Conservation (phyloP, 2,113 vertebrate species). For the Brachypodius melanocephalos region DNA sequence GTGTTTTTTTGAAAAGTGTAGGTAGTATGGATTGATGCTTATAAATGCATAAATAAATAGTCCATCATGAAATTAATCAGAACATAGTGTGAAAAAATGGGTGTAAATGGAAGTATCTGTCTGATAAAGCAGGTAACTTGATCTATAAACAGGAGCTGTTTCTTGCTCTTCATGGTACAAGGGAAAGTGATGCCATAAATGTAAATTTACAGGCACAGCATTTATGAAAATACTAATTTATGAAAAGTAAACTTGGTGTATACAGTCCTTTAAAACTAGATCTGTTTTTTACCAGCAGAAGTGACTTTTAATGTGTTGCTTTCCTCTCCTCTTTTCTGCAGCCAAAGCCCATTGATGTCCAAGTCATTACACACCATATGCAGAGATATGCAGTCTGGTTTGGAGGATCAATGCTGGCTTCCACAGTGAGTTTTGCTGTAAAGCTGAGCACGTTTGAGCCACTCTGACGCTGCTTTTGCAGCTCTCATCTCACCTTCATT, state of each 20-base stretch:
- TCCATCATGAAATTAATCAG: not conserved
- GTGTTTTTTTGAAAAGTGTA: not conserved
- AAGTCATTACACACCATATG: slow-evolving; percentile 98
- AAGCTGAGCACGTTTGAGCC: not conserved
- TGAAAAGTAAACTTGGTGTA: not conserved
- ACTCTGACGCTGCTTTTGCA: not conserved
- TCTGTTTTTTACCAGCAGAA: not conserved
- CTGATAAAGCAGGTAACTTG: not conserved
- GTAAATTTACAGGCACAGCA: not conserved
- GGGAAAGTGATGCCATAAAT: not conserved
- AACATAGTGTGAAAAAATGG: not conserved
- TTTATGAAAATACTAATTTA: not conserved
- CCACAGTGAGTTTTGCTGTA: slow-evolving; percentile 83
- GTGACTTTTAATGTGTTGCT: not conserved
- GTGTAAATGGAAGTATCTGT: not conserved
- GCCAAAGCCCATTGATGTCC: slow-evolving; percentile 98
- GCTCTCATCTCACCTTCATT: not conserved
- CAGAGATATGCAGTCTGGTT: slow-evolving; percentile 98
- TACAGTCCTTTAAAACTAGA: not conserved
- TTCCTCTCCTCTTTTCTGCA: slow-evolving; percentile 43
- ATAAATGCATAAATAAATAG: not conserved
- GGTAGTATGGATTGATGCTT: not conserved
- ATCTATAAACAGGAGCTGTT: not conserved
- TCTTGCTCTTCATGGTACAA: not conserved
- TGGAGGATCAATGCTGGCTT: slow-evolving; percentile 98